Conservation (phyloP, 2,797 vertebrate species). For the Vipera latastei region DNA sequence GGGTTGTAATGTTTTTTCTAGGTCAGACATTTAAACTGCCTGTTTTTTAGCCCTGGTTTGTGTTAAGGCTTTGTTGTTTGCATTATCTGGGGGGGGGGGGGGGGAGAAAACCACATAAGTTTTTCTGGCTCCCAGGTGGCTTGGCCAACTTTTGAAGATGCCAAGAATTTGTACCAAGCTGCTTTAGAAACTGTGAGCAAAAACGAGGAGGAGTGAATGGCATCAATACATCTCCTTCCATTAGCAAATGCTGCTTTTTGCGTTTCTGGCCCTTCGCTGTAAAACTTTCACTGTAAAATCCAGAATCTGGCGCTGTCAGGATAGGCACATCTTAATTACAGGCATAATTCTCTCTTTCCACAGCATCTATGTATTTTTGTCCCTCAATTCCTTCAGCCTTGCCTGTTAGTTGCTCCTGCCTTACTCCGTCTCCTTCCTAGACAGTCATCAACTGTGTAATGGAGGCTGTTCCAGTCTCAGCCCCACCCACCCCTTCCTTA, state of each 20-base stretch:
- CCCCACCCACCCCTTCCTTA: no score
- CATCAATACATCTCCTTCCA: no score
- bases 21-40: not conserved
- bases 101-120: not conserved
- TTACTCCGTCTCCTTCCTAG: not conserved
- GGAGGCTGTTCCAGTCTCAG: not conserved
- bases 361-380: not conserved
- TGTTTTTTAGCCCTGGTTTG: not conserved
- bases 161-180: not conserved
- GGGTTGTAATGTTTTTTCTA: not conserved
- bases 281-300: not conserved
- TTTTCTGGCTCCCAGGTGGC: not conserved
- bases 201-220: no score
- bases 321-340: not conserved
- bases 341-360: not conserved
- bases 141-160: not conserved
- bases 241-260: not conserved
- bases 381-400: not conserved
- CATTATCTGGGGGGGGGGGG: not conserved
- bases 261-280: not conserved
- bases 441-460: not conserved
- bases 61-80: not conserved
- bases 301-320: not conserved
- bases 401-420: not conserved
- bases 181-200: not conserved